Evolutionary conservation across 1,140 invertebrate genomes (phyloP).

Genomic region (Colletes latitarsis): DNA sequence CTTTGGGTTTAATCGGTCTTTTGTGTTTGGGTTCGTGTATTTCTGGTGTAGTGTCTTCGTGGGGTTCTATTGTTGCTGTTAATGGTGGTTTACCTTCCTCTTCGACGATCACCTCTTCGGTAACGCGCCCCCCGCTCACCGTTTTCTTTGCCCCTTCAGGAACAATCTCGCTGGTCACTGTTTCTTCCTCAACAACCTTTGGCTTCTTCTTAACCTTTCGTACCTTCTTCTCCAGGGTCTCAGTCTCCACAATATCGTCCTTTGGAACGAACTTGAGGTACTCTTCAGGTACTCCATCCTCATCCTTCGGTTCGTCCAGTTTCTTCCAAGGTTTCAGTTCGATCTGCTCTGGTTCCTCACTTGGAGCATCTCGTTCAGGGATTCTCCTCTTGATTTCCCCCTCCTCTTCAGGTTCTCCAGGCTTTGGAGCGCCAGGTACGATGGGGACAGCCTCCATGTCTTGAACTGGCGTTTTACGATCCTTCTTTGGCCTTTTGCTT

Average conservation of each 20-base stretch:
- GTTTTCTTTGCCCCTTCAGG: conserved; percentile 43
- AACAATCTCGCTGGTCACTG: conserved; percentile 47
- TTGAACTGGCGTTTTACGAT: conserved; percentile 81
- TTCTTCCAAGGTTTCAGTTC: conserved; percentile 82
- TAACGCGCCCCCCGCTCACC: conserved; percentile 55
- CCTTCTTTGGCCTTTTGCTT: conserved; percentile 74
- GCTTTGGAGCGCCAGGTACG: conserved; percentile 81
- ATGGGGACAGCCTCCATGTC: conserved; percentile 80
- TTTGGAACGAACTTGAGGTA: conserved; percentile 60
- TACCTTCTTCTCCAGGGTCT: conserved; percentile 55
- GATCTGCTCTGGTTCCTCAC: conserved; percentile 80
- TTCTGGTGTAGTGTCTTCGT: conserved; percentile 68
- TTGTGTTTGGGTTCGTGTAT: conserved; percentile 69
- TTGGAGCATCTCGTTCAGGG: conserved; percentile 77
- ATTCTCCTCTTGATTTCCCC: conserved; percentile 83
- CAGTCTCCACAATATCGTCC: conserved; percentile 37
- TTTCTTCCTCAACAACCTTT: conserved; percentile 38
- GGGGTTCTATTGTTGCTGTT: conserved; percentile 68
- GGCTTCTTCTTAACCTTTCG: conserved; percentile 28
- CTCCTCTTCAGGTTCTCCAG: conserved; percentile 79
- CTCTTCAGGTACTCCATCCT: conserved; percentile 69
- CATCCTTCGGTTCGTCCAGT: conserved; percentile 72
- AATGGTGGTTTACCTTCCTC: conserved; percentile 75
- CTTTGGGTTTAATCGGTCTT: conserved; percentile 65
- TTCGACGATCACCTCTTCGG: conserved; percentile 71